Conservation (phyloP, 2,888 invertebrate species). For the Nineta flava region DNA sequence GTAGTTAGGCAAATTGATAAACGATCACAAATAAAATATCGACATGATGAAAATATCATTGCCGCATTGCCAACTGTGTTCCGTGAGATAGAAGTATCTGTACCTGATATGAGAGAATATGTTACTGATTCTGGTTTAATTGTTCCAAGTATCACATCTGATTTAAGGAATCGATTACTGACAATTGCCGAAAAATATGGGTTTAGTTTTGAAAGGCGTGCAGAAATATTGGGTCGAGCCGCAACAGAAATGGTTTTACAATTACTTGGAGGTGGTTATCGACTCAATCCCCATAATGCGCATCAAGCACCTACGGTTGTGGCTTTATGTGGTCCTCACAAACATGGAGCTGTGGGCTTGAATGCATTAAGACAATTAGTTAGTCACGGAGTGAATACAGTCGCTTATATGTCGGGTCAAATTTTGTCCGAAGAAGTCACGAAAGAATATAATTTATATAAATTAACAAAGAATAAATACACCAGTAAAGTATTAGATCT, state of each 20-base stretch:
- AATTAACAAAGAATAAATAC: conserved; percentile 43
- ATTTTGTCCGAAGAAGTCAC: conserved; percentile 25
- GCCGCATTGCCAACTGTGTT: conserved; percentile 43
- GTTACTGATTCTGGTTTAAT: conserved; percentile 68
- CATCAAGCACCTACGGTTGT: conserved; percentile 78
- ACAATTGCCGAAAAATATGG: conserved; percentile 50
- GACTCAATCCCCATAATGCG: conserved; percentile 70
- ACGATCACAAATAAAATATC: conserved; percentile 28
- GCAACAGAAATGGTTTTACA: conserved; percentile 72
- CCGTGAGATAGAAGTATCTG: conserved; percentile 56
- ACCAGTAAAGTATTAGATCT: conserved; percentile 33
- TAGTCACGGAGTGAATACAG: conserved; percentile 62
- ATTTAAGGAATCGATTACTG: conserved; percentile 51
- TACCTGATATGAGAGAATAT: conserved; percentile 42
- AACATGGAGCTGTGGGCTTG: conserved; percentile 48
- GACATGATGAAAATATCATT: conserved; percentile 78
- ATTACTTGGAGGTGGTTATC: conserved; percentile 67
- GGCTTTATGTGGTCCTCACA: conserved; percentile 54
- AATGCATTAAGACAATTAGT: conserved; percentile 66
- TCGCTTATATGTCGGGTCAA: conserved; percentile 31
- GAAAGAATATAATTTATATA: conserved; percentile 49
- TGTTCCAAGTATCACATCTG: conserved; percentile 57
- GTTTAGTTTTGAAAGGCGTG: conserved; percentile 44
- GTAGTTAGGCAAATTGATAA: conserved; percentile 35
- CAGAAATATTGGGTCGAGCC: conserved; percentile 68